These are phyloP conservation scores for Phylloscopus trochiloides DNA, from an alignment of 2,113 vertebrate genomes.

Conservation along the genomic window DNA sequence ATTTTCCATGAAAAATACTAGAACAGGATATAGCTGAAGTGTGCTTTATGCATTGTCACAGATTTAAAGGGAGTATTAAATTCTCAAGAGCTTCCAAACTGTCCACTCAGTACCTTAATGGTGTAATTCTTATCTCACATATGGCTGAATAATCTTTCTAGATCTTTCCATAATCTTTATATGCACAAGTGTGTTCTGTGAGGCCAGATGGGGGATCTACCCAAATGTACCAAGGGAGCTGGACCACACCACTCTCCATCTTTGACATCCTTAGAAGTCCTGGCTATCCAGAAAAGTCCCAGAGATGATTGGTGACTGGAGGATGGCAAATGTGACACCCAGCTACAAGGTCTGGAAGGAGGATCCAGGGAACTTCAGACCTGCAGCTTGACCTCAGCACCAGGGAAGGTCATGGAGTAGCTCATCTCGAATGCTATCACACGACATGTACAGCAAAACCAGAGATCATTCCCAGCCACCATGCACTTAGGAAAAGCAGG, in stretches of 20 bases:
- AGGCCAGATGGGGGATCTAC: background rate
- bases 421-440: background rate
- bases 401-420: background rate
- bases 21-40: background rate
- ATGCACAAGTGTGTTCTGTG: background rate
- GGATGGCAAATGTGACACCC: background rate
- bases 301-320: background rate
- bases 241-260: background rate
- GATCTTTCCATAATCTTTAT: background rate
- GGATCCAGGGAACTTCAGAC: background rate
- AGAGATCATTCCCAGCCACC: background rate
- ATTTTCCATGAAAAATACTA: conserved; percentile 39
- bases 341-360: background rate
- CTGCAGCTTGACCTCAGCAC: background rate
- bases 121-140: background rate
- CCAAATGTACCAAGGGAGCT: background rate
- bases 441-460: accelerated
- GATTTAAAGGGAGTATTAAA: background rate
- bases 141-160: background rate
- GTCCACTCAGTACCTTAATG: background rate
- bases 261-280: background rate
- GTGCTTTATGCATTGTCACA: background rate
- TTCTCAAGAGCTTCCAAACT: background rate
- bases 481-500: background rate
- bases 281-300: background rate